These are phyloP conservation scores for Trigoniulus corallinus DNA, from an alignment of 1,140 invertebrate genomes.

Conservation along the genomic window DNA sequence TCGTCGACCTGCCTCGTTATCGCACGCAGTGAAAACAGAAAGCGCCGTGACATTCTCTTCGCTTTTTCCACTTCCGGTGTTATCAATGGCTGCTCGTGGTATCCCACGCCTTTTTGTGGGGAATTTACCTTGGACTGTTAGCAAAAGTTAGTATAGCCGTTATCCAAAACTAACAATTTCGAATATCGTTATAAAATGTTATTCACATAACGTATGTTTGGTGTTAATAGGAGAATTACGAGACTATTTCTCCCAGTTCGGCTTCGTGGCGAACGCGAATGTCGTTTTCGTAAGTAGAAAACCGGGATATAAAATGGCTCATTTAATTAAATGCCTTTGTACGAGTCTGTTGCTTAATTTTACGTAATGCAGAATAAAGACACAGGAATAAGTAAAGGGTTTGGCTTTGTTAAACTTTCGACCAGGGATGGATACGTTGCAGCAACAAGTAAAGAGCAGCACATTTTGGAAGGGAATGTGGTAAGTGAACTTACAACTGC, in stretches of 20 bases:
- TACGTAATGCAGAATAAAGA: conserved; percentile 9
- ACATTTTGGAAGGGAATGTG: conserved; percentile 8
- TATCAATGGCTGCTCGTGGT: too few relatives aligned
- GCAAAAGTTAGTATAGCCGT: background rate
- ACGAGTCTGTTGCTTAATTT: background rate
- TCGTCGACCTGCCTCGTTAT: too few relatives aligned
- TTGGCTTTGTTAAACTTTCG: conserved; percentile 9
- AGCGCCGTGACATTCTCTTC: too few relatives aligned
- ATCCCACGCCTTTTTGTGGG: too few relatives aligned
- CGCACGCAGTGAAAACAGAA: too few relatives aligned
- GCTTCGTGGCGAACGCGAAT: background rate
- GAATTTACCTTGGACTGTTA: background rate
- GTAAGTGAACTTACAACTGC: too few relatives aligned
- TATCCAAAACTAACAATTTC: background rate
- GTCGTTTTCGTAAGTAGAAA: conserved; percentile 7
- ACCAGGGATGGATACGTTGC: conserved; percentile 6
- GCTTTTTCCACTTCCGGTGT: too few relatives aligned
- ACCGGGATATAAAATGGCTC: too few relatives aligned
- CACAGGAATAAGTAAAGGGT: conserved; percentile 8
- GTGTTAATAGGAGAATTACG: conserved; percentile 9
- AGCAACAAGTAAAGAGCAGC: conserved; percentile 1
- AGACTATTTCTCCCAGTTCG: conserved; percentile 9
- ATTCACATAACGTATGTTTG: too few relatives aligned
- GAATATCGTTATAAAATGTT: too few relatives aligned
- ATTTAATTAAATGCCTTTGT: background rate